These are phyloP conservation scores for Gibbula magus DNA, from an alignment of 2,888 invertebrate species.

Conservation along the genomic window DNA sequence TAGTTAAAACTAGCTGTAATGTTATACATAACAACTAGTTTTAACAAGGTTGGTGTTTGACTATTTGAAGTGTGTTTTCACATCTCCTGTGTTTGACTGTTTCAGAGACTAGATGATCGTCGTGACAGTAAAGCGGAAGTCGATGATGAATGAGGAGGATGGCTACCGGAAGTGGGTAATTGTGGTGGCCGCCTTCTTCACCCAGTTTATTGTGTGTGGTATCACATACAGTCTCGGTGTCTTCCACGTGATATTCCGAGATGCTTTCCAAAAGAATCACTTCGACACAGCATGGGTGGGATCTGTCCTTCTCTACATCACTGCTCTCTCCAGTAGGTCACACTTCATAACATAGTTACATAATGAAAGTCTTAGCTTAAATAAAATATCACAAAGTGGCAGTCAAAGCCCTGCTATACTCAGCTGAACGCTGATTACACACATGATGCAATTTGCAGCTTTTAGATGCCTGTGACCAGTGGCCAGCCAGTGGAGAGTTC, in stretches of 20 bases:
- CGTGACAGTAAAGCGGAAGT: conserved; percentile 46
- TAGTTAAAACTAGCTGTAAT: no score
- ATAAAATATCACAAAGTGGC: no score
- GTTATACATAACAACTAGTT: no score
- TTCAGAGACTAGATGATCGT: conserved; percentile 62
- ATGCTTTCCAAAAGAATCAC: conserved; percentile 62
- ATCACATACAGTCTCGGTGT: conserved; percentile 69
- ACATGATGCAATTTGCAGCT: no score
- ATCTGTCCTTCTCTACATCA: conserved; percentile 63
- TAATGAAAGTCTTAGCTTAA: no score
- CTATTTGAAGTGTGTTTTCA: background rate
- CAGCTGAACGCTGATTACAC: no score
- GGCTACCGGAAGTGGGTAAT: conserved; percentile 62
- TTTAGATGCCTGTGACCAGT: no score
- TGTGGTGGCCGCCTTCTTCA: conserved; percentile 67
- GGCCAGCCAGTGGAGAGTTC: no score
- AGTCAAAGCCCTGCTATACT: no score
- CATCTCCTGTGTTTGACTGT: conserved; percentile 9
- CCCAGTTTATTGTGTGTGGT: conserved; percentile 70
- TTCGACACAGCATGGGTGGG: conserved; percentile 70
- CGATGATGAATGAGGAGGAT: conserved; percentile 45
- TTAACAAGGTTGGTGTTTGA: no score
- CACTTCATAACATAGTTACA: no score
- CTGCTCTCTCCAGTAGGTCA: conserved; percentile 65
- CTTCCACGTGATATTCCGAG: conserved; percentile 66